Conservation (phyloP, 2,113 vertebrate species). For the Bos indicus region DNA sequence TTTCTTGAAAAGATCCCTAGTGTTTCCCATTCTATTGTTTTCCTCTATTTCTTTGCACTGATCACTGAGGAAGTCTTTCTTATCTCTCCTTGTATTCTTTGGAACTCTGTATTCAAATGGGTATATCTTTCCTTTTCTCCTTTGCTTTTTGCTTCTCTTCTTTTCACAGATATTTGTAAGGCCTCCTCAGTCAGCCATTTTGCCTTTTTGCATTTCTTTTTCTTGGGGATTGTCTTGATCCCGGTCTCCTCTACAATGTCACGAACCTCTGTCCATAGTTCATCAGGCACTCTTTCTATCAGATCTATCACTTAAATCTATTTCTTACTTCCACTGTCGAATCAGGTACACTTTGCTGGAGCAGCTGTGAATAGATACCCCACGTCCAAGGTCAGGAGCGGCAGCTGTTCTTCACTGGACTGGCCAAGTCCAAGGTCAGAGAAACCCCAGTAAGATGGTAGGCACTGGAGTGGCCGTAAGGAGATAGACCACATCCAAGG, state of each 20-base stretch:
- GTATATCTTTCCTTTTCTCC: background rate
- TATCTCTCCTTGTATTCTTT: too few relatives aligned
- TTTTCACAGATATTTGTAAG: background rate
- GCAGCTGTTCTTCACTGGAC: background rate
- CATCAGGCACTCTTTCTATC: background rate
- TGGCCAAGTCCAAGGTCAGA: background rate
- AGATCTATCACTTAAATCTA: background rate
- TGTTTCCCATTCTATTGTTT: too few relatives aligned
- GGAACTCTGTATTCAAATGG: too few relatives aligned
- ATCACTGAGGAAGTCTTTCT: too few relatives aligned
- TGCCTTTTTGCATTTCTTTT: background rate
- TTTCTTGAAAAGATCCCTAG: too few relatives aligned
- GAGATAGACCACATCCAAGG: background rate
- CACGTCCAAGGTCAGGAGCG: rapidly evolving
- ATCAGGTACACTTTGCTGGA: background rate
- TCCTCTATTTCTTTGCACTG: too few relatives aligned
- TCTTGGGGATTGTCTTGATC: background rate
- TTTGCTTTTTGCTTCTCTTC: background rate
- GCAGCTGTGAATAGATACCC: background rate
- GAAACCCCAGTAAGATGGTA: background rate
- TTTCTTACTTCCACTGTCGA: background rate
- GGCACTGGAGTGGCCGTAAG: background rate
- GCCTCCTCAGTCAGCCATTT: background rate
- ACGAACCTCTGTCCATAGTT: background rate
- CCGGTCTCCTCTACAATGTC: background rate